Base-by-base conservation (phyloP, 1,140 invertebrate species). In the Drosophila jambulina region DNA sequence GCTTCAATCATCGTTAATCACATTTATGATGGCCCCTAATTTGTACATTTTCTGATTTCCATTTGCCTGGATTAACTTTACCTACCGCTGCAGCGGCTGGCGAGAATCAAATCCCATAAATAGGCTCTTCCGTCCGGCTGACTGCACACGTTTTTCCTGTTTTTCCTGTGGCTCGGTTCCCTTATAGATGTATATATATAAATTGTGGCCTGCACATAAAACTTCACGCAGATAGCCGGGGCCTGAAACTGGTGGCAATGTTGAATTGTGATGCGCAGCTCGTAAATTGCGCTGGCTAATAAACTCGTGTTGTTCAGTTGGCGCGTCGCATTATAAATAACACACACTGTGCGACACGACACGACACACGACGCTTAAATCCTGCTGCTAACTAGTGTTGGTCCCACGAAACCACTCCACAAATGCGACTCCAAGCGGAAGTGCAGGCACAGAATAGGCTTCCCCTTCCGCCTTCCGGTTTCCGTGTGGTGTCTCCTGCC, bases 381-480 rank as follows among this genome's bases (percentile, higher is more conserved):
- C 29, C 32, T 12, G 15, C 34, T 40, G 65, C 13, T 27, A 71
- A 42, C 17, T 21, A 51, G 32, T 36, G 15, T 38, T 32, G 15
- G 21, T 43, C 49, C 51, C 58, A 46, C 25, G 27, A 34, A 27
- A 25, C 46, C 38, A 65, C 65, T 51, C 64, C 75, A 45, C 82
- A 79, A 62, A 78, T 70, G 75, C 51, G 21, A 72, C 79, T 82
- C 65, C 71, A 67, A 85, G 53, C 82, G 82, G 82, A 85, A 85
- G 82, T 85, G 83, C 82, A 85, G 84, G 76, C 82, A 87, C 79
- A 78, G 78, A 82, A 85, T 85, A 78, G 86, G 75, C 79, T 81
- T 70, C 72, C 70, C 72, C 83, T 75, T 87, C 82, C 82, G 82
- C 48, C 74, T 85, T 85, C 82, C 82, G 83, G 79, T 75, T 87